Evolutionary conservation across 2,888 invertebrate genomes (phyloP), one percentile per base, ranked within the genome.

Genomic region (Selenia dentaria): DNA sequence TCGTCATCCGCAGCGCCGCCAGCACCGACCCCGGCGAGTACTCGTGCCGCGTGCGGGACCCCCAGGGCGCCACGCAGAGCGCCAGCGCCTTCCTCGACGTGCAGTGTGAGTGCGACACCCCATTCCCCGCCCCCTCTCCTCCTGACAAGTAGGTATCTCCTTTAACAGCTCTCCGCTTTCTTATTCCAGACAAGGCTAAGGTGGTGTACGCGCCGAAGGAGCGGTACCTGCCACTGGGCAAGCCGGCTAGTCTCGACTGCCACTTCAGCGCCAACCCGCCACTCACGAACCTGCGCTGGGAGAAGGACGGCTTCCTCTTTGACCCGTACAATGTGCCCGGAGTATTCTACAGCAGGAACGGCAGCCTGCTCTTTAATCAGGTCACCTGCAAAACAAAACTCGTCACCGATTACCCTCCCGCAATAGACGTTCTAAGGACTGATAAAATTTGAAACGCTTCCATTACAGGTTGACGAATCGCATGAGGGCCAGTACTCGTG

Each of bases 261-360:
- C 96, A 97, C 79, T 97, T 97, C 74, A 94, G 96, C 65, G 96
- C 98, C 3, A 98, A 98, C 89, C 98, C 98, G 9, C 96, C 97
- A 5, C 90, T 98, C 58, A 96, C 96, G 37, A 96, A 96, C 74
- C 91, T 98, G 44, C 94, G 96, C 56, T 98, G 98, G 98, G 97
- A 97, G 77, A 98, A 98, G 79, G 97, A 98, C 76, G 97, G 96
- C 10, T 95, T 97, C 64, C 93, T 96, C 0, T 97, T 96, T 79
- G 97, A 97, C 75, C 96, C 97, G 0, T 96, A 96, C 87, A 96
- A 96, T 79, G 96, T 96, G 29, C 96, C 93, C 57, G 97, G 96
- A 10, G 96, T 97, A 0, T 96, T 95, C 76, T 96, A 95, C 74
- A 93, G 96, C 68, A 91, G 94, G 65, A 97, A 97, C 78, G 97